Conservation (phyloP, 2,797 vertebrate species). For the Coluber constrictor region DNA sequence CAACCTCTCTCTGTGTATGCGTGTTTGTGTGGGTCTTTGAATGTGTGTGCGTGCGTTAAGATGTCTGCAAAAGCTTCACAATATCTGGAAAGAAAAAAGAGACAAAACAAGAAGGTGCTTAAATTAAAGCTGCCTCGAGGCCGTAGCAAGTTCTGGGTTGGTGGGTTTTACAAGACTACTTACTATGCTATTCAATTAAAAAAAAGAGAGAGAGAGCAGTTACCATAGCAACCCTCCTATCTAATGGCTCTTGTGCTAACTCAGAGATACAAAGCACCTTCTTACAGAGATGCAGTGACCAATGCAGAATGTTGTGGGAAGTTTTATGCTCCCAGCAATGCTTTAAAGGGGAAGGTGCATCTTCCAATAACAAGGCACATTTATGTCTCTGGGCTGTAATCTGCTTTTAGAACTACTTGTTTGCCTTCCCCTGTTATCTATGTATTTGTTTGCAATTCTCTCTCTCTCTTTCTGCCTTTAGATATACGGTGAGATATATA, state of each 20-base stretch:
- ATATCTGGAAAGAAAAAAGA: conserved; percentile 56
- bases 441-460: conserved; percentile 53
- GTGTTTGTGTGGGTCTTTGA: not conserved
- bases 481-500: conserved; percentile 32
- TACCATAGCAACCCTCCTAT: conserved; percentile 74
- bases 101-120: conserved; percentile 71
- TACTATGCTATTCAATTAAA: conserved; percentile 75
- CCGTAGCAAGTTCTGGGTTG: conserved; percentile 72
- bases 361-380: conserved; percentile 60
- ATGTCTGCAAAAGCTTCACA: conserved; percentile 46
- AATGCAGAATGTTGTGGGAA: conserved; percentile 66
- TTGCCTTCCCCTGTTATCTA: conserved; percentile 48
- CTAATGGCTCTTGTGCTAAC: conserved; percentile 74
- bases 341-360: conserved; percentile 54
- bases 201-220: conserved; percentile 67
- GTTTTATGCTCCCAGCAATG: conserved; percentile 64
- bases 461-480: conserved; percentile 39
- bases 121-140: conserved; percentile 70
- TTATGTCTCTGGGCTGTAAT: conserved; percentile 60
- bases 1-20: not conserved
- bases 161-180: conserved; percentile 77
- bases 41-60: conserved; percentile 12
- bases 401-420: conserved; percentile 63
- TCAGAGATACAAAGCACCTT: conserved; percentile 76
- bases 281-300: conserved; percentile 74